Percentiles rank a stretch among this genome's conserved stretches.
Conservation (phyloP, 2,888 invertebrate species). For the Neoscelio sp. region DNA sequence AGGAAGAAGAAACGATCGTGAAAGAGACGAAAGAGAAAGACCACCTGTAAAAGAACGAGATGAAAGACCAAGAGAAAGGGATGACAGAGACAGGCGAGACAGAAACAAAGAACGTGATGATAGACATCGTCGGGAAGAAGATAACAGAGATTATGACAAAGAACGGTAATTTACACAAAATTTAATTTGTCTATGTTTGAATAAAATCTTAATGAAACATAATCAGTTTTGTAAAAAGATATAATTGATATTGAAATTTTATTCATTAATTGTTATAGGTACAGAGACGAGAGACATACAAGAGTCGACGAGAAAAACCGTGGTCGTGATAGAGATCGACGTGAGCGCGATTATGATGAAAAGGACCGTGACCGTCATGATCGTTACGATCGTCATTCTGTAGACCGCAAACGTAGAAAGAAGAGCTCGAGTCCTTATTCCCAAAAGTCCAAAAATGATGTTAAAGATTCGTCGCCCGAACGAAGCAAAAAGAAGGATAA, state of each 20-base stretch:
- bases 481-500: conserved; percentile 85
- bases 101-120: conserved; percentile 81
- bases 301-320: conserved; percentile 81
- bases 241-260: too few species aligned
- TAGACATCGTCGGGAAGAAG: conserved; percentile 78
- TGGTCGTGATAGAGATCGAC: conserved; percentile 81
- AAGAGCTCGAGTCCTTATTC: conserved; percentile 80
- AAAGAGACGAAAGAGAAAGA: conserved; percentile 77
- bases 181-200: conserved; percentile 15
- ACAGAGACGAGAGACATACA: conserved; percentile 81
- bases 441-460: conserved; percentile 80
- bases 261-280: conserved; percentile 67
- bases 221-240: not conserved
- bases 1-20: conserved; percentile 72
- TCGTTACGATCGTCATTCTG: conserved; percentile 78
- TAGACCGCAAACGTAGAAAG: conserved; percentile 80
- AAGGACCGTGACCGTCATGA: conserved; percentile 84
- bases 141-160: conserved; percentile 80
- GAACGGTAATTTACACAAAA: conserved; percentile 77
- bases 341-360: conserved; percentile 78
- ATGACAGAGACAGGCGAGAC: conserved; percentile 78
- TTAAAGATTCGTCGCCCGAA: conserved; percentile 81
- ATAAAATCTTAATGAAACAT: conserved; percentile 1
- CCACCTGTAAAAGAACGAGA: conserved; percentile 78
- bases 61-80: conserved; percentile 78